Conservation (phyloP, 2,888 invertebrate species). For the Calephelis perditalis region DNA sequence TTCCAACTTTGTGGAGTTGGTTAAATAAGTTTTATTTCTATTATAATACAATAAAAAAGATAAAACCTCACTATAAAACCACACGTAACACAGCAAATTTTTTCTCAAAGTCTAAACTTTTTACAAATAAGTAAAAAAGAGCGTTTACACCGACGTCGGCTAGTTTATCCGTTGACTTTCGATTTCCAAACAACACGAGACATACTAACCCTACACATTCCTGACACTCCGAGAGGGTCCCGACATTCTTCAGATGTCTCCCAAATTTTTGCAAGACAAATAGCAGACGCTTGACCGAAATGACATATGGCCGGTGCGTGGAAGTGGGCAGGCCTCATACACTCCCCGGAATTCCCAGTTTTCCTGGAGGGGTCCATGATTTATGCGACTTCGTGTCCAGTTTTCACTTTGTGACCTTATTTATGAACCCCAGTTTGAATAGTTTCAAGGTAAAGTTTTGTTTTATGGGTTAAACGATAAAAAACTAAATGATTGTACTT, state of each 20-base stretch:
- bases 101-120: too few species aligned
- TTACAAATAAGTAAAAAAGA: too few species aligned
- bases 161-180: background rate
- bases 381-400: slow-evolving; percentile 34
- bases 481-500: too few species aligned
- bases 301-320: slow-evolving; percentile 63
- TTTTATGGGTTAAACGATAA: background rate
- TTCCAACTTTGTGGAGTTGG: too few species aligned
- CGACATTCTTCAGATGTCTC: slow-evolving; percentile 59
- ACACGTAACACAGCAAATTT: too few species aligned
- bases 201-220: slow-evolving; percentile 33
- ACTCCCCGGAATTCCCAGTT: slow-evolving; percentile 54
- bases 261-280: slow-evolving; percentile 74
- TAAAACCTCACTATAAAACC: too few species aligned
- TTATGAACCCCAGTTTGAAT: slow-evolving; percentile 58
- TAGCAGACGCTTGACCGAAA: slow-evolving; percentile 66
- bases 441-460: slow-evolving; percentile 50
- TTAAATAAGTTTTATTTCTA: too few species aligned
- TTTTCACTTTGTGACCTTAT: slow-evolving; percentile 30
- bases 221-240: slow-evolving; percentile 21
- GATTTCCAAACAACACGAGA: slow-evolving; percentile 27
- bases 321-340: slow-evolving; percentile 47
- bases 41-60: too few species aligned
- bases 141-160: too few species aligned
- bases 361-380: slow-evolving; percentile 41